Base-by-base conservation (phyloP, 2,113 vertebrate species). In the Nothoprocta pentlandii region DNA sequence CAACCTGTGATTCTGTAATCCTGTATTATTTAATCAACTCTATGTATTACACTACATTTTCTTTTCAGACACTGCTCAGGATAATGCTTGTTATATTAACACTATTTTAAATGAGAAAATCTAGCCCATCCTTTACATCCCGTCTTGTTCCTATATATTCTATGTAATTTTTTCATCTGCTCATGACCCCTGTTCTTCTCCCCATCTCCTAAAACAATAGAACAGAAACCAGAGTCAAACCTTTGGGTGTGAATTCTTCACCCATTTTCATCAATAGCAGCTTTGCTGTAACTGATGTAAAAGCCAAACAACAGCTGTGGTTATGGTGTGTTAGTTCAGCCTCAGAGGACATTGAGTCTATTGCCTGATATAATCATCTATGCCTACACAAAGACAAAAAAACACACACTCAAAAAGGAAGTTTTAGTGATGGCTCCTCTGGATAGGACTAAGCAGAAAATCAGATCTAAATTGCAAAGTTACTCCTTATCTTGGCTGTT, bases 281-380 rank as follows among this genome's bases (percentile, higher is more conserved):
- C 56, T 87, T 90, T 53, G 4, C 25, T 74, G 22, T 66, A 56
- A 66, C 21, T 5, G 69, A 14, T 3, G 0, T 41, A 62, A 83
- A 54, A 92, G 6, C 44, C 16, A 64, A 5, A 4, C 80, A 61
- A 56, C 0, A 0, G 6, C 0, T 1, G 15, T 4, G 6, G 10
- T 62, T 69, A 6, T 51, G 47, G 5, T 41, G 41, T 17, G 9
- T 32, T 58, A 80, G 11, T 53, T 44, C 74, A 6, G 3, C 11
- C 6, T 77, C 12, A 82, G 58, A 85, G 47, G 17, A 64, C 41
- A n/a, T 9, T 39, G 36, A 87, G 7, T 4, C 6, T 73, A 5
- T 61, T 69, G 34, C 39, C 61, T 73, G 49, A 4, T 44, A 5
- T 7, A 62, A 5, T 3, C 53, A 2, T 85, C 16, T 66, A 5